Base-by-base conservation (phyloP, 2,888 invertebrate species). In the Notocelia uddmanniana region DNA sequence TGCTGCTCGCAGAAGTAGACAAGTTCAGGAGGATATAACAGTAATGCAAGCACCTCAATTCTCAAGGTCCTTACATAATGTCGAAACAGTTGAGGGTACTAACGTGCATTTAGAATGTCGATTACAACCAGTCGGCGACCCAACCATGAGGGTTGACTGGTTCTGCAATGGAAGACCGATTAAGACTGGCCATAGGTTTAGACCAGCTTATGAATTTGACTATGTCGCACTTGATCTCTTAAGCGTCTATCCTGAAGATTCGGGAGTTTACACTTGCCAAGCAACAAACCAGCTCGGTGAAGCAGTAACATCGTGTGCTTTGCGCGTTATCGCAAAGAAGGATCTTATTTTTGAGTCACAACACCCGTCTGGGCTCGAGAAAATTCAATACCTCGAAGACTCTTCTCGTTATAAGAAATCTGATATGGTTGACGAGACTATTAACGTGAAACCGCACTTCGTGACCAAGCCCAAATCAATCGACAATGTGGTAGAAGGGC, bases 241-340 rank as follows among this genome's bases (percentile, higher is more conserved):
- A 23, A 98, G 98, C 82, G 98, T 99, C 26, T 99, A 99, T 86
- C 98, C 99, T n/a, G 97, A 97, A 80, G 99, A 99, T 90, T 98
- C 98, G 8, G 99, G 99, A 19, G 97, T 98, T 0, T 99, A 99
- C 87, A 98, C 98, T 13, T 99, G 98, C 83, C 97, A 97, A 87
- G 99, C 99, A 0, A 96, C 97, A 70, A 99, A 99, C 88, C 97
- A 97, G 83, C 95, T 98, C 34, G 99, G 99, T 2, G 98, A 98
- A 94, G 98, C 98, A 21, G 97, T 98, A 8, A 98, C 99, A 5
- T 97, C 98, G 0, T 98, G 98, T 83, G 97, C 98, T 0, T 96
- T 98, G 15, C 96, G 97, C 80, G 97, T 98, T 2, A 97, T 97
- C 79, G 97, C 98, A 19, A 98, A 98, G 85, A 97, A 97, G 84